phyloP scores from a whole-genome alignment of 1,140 invertebrate genomes.

The Papilio aristodemus region DNA sequence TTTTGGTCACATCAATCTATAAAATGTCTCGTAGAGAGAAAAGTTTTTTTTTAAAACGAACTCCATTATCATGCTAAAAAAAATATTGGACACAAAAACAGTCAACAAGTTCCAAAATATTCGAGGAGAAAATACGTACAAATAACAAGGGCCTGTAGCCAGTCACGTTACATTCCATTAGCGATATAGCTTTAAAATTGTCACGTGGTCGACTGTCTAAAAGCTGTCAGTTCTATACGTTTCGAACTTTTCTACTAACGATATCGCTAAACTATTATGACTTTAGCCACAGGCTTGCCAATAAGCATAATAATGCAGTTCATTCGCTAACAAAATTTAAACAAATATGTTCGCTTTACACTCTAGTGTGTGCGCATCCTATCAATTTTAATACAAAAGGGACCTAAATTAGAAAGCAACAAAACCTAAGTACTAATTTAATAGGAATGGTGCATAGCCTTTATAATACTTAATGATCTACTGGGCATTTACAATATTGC shows the following conservation, averaged over 20 bases:
- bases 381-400: constrained; percentile 32
- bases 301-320: constrained; percentile 68
- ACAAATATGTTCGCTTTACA: constrained; percentile 36
- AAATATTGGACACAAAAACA: constrained; percentile 55
- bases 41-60: constrained; percentile 58
- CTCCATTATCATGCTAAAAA: constrained; percentile 61
- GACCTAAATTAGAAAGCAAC: constrained; percentile 41
- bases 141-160: constrained; percentile 53
- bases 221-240: too few species aligned
- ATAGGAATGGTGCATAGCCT: constrained; percentile 59
- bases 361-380: constrained; percentile 19
- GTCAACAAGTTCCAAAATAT: constrained; percentile 66
- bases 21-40: constrained; percentile 48
- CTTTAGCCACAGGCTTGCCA: too few species aligned
- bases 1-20: constrained; percentile 66
- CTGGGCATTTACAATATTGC: constrained; percentile 39
- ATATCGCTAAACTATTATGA: too few species aligned
- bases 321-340: constrained; percentile 58
- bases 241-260: too few species aligned
- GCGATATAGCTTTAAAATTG: too few species aligned
- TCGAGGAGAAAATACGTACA: constrained; percentile 61
- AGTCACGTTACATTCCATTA: too few species aligned
- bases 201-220: too few species aligned
- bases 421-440: constrained; percentile 51
- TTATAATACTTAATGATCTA: constrained; percentile 49